Percentiles rank a stretch among this genome's conserved stretches.
Evolutionary conservation across 1,140 invertebrate genomes (phyloP).

Genomic region (Heliothis subflexa): DNA sequence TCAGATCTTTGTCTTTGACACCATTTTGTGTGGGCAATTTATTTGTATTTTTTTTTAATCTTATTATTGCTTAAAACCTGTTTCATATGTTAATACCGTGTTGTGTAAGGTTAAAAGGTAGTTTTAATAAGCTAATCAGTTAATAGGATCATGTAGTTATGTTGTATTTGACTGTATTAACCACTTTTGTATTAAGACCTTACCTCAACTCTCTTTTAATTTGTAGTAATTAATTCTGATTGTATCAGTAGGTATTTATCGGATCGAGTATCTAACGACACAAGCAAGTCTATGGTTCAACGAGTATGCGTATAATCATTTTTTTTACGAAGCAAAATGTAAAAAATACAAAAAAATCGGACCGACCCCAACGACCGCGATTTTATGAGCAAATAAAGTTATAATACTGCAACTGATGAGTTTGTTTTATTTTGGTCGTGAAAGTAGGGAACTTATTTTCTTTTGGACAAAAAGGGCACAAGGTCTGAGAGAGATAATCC

Average conservation of each 20-base stretch:
- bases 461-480: not conserved
- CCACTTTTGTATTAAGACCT: too few relatives aligned
- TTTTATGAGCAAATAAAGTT: slow-evolving; percentile 63
- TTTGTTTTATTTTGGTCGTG: slow-evolving; percentile 40
- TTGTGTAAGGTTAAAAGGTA: too few relatives aligned
- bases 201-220: not conserved
- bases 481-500: not conserved
- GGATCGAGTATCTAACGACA: slow-evolving; percentile 11
- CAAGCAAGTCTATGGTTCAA: slow-evolving; percentile 30
- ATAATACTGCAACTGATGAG: slow-evolving; percentile 37
- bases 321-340: slow-evolving; percentile 59
- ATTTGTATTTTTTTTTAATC: too few relatives aligned
- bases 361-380: slow-evolving; percentile 71
- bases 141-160: too few relatives aligned
- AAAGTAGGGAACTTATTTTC: not conserved
- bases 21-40: too few relatives aligned
- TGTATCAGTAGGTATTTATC: not conserved
- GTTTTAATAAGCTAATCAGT: too few relatives aligned
- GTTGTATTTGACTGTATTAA: too few relatives aligned
- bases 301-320: slow-evolving; percentile 43
- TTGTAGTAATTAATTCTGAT: not conserved
- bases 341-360: slow-evolving; percentile 65
- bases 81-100: too few relatives aligned
- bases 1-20: too few relatives aligned
- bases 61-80: too few relatives aligned